A percentile compares a stretch with the other conserved stretches of the same genome.
Evolutionary conservation across 2,888 invertebrate genomes (phyloP).

Genomic region (Spodoptera littoralis): DNA sequence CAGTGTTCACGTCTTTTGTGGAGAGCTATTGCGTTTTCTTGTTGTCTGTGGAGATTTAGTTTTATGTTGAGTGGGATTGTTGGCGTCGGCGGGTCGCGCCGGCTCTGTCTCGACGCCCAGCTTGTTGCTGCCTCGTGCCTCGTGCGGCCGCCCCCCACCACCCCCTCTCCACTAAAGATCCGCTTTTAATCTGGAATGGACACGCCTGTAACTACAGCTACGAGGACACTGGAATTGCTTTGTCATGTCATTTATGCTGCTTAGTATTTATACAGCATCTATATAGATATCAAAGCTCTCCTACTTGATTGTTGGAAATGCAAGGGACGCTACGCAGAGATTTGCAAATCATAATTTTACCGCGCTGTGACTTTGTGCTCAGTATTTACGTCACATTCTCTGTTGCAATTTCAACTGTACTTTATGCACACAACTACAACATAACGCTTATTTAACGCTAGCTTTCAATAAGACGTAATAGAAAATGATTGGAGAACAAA

Average conservation of each 20-base stretch:
- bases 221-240: conserved; percentile 44
- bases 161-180: conserved; percentile 58
- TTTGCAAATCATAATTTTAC: background rate
- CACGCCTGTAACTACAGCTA: conserved; percentile 49
- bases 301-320: conserved; percentile 16
- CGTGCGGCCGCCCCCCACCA: conserved; percentile 51
- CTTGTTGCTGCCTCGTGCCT: conserved; percentile 69
- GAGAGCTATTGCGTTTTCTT: conserved; percentile 75
- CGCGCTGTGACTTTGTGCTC: background rate
- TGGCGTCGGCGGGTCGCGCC: conserved; percentile 82
- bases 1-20: conserved; percentile 67
- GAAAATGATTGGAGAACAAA: conserved; percentile 11
- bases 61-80: conserved; percentile 81
- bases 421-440: too few relatives aligned
- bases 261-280: conserved; percentile 36
- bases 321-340: background rate
- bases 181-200: conserved; percentile 61
- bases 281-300: conserved; percentile 19
- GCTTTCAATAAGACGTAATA: conserved; percentile 2
- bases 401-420: background rate
- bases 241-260: conserved; percentile 28
- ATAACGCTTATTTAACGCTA: conserved; percentile 1
- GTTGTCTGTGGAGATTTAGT: conserved; percentile 77
- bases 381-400: background rate
- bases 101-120: conserved; percentile 70